phyloP scores from a whole-genome alignment of 2,797 vertebrate species.

The Columba guinea region DNA sequence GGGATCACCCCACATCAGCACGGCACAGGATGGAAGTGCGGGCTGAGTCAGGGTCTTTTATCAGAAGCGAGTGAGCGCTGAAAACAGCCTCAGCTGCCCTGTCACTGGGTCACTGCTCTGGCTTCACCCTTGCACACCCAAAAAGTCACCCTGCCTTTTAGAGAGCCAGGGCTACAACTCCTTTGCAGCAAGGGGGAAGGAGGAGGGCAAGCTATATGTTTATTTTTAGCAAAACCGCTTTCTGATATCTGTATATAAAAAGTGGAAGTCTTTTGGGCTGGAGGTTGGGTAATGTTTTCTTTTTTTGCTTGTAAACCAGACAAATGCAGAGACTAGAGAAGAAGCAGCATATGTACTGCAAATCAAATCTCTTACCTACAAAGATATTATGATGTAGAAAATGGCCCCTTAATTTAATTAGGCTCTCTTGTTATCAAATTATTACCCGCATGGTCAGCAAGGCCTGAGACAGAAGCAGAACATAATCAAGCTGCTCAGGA shows the following conservation, averaged over 20 bases:
- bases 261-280: not conserved
- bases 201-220: not conserved
- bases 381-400: conserved; percentile 85
- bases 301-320: conserved; percentile 30
- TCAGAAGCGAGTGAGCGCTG: not conserved
- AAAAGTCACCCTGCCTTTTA: not conserved
- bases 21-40: not conserved
- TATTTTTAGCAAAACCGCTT: conserved; percentile 21
- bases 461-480: conserved; percentile 82
- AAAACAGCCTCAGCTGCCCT: not conserved
- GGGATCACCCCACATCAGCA: not conserved
- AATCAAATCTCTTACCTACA: conserved; percentile 74
- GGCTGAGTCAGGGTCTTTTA: not conserved
- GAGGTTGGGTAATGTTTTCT: not conserved
- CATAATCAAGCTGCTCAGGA: conserved; percentile 88
- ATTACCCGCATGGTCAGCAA: conserved; percentile 80
- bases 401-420: conserved; percentile 97
- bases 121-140: not conserved
- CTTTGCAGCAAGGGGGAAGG: not conserved
- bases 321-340: conserved; percentile 8
- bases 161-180: not conserved
- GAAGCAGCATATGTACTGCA: conserved; percentile 37
- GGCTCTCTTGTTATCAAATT: conserved; percentile 89
- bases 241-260: not conserved
- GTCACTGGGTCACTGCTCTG: not conserved